Percentiles rank a stretch among this genome's conserved stretches.
Conservation (phyloP, 2,888 invertebrate species). For the Pandemis heparana region DNA sequence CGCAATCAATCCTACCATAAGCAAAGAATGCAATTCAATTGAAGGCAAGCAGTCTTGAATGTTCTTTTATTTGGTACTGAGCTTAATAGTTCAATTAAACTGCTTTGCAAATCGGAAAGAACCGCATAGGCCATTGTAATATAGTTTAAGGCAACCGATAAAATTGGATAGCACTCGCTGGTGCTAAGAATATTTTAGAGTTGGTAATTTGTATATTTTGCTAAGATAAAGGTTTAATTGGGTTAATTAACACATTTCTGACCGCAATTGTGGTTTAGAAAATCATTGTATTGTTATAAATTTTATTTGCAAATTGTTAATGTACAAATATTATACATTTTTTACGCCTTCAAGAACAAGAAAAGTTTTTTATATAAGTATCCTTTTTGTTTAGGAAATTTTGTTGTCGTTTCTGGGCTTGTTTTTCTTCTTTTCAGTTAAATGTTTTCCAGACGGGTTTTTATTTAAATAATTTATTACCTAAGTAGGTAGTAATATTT, state of each 20-base stretch:
- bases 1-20: slow-evolving; percentile 61
- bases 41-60: slow-evolving; percentile 65
- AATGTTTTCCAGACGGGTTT: too few species aligned
- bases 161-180: slow-evolving; percentile 19
- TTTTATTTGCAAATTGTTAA: too few species aligned
- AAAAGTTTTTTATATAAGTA: too few species aligned
- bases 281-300: too few species aligned
- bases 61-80: slow-evolving; percentile 67
- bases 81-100: slow-evolving; percentile 67
- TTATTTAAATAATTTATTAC: too few species aligned
- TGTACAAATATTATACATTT: too few species aligned
- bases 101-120: slow-evolving; percentile 42
- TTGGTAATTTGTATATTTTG: slow-evolving; percentile 7
- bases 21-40: slow-evolving; percentile 75
- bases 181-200: slow-evolving; percentile 23
- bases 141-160: slow-evolving; percentile 34
- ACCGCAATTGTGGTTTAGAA: too few species aligned
- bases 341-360: too few species aligned
- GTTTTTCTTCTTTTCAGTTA: too few species aligned
- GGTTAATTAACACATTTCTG: background rate
- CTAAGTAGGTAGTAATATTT: too few species aligned
- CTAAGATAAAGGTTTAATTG: background rate
- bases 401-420: too few species aligned
- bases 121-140: slow-evolving; percentile 37
- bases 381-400: too few species aligned